These are phyloP conservation scores for Riptortus pedestris DNA, from an alignment of 1,140 invertebrate species.

Conservation along the genomic window DNA sequence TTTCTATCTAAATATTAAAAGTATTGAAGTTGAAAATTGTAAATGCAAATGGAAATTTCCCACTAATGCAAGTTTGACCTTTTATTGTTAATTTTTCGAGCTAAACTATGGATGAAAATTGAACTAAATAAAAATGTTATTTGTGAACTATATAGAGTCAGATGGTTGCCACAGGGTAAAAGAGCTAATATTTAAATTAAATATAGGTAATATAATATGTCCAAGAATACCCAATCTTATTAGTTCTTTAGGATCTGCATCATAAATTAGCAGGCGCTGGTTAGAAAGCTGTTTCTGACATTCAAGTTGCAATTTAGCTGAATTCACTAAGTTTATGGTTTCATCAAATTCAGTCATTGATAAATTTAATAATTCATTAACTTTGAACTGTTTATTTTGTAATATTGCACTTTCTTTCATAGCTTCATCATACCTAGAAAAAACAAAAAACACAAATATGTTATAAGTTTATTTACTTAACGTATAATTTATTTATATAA, in stretches of 20 bases:
- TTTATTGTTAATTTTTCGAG: no score
- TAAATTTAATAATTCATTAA: background rate
- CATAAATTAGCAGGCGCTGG: background rate
- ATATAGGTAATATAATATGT: no score
- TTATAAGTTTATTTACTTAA: background rate
- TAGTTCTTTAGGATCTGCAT: background rate
- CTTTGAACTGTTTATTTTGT: conserved; percentile 1
- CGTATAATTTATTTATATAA: background rate
- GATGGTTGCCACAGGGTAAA: no score
- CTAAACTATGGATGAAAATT: no score
- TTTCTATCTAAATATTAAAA: no score
- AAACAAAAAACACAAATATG: background rate
- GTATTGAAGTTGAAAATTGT: no score
- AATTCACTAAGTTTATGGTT: background rate
- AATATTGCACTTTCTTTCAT: background rate
- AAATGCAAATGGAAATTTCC: no score
- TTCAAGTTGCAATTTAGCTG: background rate
- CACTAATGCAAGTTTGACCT: no score
- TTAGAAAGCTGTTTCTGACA: background rate
- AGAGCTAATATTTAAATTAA: no score
- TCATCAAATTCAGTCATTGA: conserved; percentile 1
- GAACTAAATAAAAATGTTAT: no score
- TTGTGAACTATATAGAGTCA: no score
- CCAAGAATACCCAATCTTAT: background rate
- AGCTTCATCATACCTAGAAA: background rate